Evolutionary conservation across 2,113 vertebrate species (phyloP).

Genomic region (Pholis gunnellus): DNA sequence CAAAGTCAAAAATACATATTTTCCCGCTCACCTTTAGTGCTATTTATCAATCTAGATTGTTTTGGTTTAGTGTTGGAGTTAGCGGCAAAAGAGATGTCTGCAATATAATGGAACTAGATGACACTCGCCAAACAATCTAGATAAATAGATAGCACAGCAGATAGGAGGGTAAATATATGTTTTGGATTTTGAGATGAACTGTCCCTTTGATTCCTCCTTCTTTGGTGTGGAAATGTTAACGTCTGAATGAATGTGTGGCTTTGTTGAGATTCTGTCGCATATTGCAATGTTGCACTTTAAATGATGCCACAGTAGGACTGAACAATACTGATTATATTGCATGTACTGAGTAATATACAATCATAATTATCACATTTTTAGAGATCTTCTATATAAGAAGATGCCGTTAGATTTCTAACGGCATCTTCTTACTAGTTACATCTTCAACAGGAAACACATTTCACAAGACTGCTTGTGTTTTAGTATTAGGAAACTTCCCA

Average conservation of each 20-base stretch:
- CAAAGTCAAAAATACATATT: background rate
- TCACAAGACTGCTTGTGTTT: background rate
- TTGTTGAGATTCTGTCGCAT: constrained; percentile 20
- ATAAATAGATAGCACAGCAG: background rate
- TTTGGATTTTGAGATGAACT: background rate
- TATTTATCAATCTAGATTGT: background rate
- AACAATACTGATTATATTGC: background rate
- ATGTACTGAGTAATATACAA: background rate
- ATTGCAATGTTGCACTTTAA: constrained; percentile 37
- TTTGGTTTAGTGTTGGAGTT: background rate
- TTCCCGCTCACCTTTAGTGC: background rate
- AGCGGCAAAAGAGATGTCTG: background rate
- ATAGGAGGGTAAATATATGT: background rate
- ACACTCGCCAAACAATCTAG: background rate
- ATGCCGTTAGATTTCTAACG: background rate
- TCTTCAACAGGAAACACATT: background rate
- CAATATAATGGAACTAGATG: background rate
- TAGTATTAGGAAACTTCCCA: background rate
- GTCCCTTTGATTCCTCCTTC: background rate
- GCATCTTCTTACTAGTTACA: background rate
- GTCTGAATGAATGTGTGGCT: constrained; percentile 1
- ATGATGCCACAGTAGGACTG: background rate
- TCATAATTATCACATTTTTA: background rate
- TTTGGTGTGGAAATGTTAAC: constrained; percentile 3
- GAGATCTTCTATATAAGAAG: background rate